Evolutionary conservation across 2,888 invertebrate species (phyloP).

Genomic region (Rugalucina vietnamica): DNA sequence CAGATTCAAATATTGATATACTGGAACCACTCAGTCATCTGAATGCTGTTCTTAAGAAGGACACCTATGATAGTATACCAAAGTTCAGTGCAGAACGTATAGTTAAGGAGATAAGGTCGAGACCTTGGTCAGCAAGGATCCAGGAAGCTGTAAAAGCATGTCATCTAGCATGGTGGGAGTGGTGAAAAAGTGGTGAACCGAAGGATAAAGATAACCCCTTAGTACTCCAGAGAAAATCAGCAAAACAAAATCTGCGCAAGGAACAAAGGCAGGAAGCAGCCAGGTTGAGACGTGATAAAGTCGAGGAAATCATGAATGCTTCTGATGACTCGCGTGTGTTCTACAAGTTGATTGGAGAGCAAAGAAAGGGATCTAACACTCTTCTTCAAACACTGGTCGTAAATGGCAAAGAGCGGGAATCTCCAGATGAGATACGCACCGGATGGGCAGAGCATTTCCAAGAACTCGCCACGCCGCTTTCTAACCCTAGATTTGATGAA

Average conservation of each 20-base stretch:
- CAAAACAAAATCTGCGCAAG: background rate
- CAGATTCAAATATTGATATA: no score
- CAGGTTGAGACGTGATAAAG: background rate
- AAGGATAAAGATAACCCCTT: background rate
- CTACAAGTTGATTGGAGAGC: background rate
- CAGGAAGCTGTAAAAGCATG: background rate
- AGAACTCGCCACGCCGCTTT: background rate
- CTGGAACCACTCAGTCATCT: no score
- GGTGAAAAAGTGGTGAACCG: background rate
- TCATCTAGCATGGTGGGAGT: background rate
- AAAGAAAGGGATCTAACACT: background rate
- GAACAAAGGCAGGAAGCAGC: constrained; percentile 1
- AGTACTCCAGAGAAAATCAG: background rate
- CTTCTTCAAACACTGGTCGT: background rate
- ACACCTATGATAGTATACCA: no score
- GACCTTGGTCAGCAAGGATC: background rate
- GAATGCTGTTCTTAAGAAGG: no score
- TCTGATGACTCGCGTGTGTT: background rate
- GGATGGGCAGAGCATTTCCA: background rate
- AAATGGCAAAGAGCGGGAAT: background rate
- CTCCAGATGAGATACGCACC: background rate
- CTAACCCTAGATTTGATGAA: background rate
- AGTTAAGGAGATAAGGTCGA: no score
- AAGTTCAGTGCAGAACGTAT: no score
- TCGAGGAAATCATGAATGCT: background rate